These are phyloP conservation scores for Enhydra lutris DNA, from an alignment of 2,113 vertebrate species.

Conservation along the genomic window DNA sequence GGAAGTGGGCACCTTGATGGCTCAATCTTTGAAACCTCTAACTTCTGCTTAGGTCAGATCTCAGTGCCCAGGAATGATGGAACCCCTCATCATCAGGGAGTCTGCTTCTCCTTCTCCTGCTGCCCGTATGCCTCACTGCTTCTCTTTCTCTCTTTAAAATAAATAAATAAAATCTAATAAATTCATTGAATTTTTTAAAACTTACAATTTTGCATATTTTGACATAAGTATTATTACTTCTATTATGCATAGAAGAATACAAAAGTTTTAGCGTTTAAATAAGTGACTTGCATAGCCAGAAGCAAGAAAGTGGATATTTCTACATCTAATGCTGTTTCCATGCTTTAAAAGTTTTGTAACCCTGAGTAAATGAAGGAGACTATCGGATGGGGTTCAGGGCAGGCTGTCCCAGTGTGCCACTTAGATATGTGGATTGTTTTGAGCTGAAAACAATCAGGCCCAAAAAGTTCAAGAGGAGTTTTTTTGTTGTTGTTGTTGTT, in stretches of 20 bases:
- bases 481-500: too few relatives aligned
- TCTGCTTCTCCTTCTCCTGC: too few relatives aligned
- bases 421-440: background rate
- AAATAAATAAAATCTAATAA: background rate
- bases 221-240: background rate
- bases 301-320: background rate
- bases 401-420: background rate
- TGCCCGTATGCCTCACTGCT: fast-evolving
- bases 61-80: too few relatives aligned
- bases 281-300: too few relatives aligned
- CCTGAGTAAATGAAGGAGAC: background rate
- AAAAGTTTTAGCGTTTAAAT: too few relatives aligned
- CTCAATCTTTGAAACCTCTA: too few relatives aligned
- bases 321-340: background rate
- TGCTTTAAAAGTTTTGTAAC: background rate
- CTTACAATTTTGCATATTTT: background rate
- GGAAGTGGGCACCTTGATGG: background rate
- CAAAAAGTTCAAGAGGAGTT: background rate
- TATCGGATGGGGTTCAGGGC: background rate
- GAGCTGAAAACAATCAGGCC: background rate
- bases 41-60: too few relatives aligned
- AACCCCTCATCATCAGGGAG: too few relatives aligned
- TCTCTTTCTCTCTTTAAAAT: too few relatives aligned
- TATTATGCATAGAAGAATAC: background rate
- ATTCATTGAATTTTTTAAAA: background rate